Conservation (phyloP, 2,888 invertebrate species). For the Gymnocheta viridis region DNA sequence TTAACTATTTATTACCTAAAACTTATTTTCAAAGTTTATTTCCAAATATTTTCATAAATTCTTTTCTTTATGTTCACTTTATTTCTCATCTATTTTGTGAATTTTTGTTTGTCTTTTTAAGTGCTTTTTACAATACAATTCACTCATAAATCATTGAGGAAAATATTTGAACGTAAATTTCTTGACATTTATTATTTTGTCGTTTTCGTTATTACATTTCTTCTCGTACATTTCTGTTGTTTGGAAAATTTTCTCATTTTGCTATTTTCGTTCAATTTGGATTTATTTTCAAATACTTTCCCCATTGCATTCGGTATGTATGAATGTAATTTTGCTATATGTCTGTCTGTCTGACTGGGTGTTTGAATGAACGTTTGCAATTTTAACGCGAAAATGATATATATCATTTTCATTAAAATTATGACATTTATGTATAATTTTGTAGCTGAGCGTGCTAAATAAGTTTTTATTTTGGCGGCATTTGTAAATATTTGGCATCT, state of each 20-base stretch:
- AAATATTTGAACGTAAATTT: slow-evolving; percentile 63
- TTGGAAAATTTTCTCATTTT: not conserved
- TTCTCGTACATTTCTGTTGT: not conserved
- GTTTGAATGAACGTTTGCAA: not conserved
- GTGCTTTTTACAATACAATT: slow-evolving; percentile 45
- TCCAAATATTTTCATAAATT: not conserved
- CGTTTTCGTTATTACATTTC: slow-evolving; percentile 38
- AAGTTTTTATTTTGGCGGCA: not conserved
- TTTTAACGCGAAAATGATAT: slow-evolving; percentile 44
- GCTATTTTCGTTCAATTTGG: slow-evolving; percentile 8
- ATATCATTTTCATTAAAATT: slow-evolving; percentile 62
- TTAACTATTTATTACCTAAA: not conserved
- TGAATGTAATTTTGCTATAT: not conserved
- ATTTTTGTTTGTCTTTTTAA: slow-evolving; percentile 1
- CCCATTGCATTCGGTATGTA: not conserved
- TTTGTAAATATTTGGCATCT: slow-evolving; percentile 21
- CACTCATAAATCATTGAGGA: slow-evolving; percentile 56
- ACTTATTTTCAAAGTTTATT: not conserved
- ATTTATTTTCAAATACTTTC: slow-evolving; percentile 2
- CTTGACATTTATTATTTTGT: slow-evolving; percentile 67
- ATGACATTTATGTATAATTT: slow-evolving; percentile 55
- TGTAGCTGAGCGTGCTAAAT: slow-evolving; percentile 28
- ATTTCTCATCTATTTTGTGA: not conserved
- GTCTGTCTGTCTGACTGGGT: not conserved
- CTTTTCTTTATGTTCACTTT: not conserved